phyloP scores from a whole-genome alignment of 2,797 vertebrate genomes.

The Onychomys torridus region DNA sequence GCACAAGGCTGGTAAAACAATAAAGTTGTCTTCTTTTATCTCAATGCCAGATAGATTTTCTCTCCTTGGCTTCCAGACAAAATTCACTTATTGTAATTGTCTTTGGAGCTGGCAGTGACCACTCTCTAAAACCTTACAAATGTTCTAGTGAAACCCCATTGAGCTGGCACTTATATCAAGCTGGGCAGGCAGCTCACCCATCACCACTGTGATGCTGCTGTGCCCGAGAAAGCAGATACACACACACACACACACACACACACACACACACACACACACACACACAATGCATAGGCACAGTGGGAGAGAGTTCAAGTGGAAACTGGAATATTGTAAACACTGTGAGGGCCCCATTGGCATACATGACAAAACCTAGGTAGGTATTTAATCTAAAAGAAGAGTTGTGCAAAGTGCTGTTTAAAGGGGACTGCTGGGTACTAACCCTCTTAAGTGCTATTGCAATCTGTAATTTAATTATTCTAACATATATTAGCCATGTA shows the following conservation, averaged over 20 bases:
- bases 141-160: constrained; percentile 48
- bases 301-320: background rate
- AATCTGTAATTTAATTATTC: constrained; percentile 60
- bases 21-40: constrained; percentile 79
- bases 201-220: background rate
- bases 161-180: background rate
- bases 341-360: background rate
- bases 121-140: constrained; percentile 82
- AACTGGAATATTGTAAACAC: background rate
- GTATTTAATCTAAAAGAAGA: constrained; percentile 37
- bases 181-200: background rate
- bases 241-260: fast-evolving
- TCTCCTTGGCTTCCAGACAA: constrained; percentile 81
- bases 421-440: background rate
- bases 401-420: background rate
- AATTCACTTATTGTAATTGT: constrained; percentile 83
- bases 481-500: constrained; percentile 17
- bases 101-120: constrained; percentile 75
- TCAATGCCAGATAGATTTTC: constrained; percentile 71
- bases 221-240: background rate
- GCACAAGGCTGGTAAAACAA: constrained; percentile 76
- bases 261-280: fast-evolving
- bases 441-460: background rate
- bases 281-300: background rate
- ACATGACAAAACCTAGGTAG: constrained; percentile 6